These are phyloP conservation scores for Hydrolagus colliei DNA, from an alignment of 2,797 vertebrate species.

Conservation along the genomic window DNA sequence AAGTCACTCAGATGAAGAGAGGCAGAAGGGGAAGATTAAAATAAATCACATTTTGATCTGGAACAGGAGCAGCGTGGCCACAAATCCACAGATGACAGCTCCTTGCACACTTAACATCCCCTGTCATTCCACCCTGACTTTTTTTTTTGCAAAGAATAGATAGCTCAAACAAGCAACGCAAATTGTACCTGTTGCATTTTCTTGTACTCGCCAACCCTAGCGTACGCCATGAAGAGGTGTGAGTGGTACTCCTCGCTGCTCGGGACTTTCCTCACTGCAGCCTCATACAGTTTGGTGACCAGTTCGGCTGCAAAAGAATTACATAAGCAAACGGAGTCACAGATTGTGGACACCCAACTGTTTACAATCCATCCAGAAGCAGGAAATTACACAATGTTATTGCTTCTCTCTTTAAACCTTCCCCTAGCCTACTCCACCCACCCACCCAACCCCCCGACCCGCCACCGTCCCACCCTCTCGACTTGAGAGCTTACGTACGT, in stretches of 20 bases:
- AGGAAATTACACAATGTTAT: background rate
- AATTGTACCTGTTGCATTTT: conserved; percentile 92
- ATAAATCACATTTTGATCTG: too few species aligned
- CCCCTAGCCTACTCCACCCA: too few species aligned
- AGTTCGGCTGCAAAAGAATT: conserved; percentile 72
- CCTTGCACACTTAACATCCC: too few species aligned
- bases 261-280: conserved; percentile 92
- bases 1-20: too few species aligned
- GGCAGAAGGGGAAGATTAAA: too few species aligned
- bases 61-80: too few species aligned
- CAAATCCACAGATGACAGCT: too few species aligned
- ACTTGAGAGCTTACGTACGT: conserved; percentile 56
- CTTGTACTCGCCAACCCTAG: conserved; percentile 94
- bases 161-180: background rate
- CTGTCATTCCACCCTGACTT: too few species aligned
- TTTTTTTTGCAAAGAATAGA: too few species aligned
- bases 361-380: background rate
- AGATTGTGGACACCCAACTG: too few species aligned
- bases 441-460: background rate
- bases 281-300: conserved; percentile 93
- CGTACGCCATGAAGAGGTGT: conserved; percentile 97
- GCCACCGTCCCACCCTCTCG: background rate
- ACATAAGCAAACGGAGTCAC: conserved; percentile 23
- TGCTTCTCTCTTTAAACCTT: too few species aligned
- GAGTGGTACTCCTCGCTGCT: conserved; percentile 96